Evolutionary conservation across 2,113 vertebrate species (phyloP).

Genomic region (Tachycineta bicolor): DNA sequence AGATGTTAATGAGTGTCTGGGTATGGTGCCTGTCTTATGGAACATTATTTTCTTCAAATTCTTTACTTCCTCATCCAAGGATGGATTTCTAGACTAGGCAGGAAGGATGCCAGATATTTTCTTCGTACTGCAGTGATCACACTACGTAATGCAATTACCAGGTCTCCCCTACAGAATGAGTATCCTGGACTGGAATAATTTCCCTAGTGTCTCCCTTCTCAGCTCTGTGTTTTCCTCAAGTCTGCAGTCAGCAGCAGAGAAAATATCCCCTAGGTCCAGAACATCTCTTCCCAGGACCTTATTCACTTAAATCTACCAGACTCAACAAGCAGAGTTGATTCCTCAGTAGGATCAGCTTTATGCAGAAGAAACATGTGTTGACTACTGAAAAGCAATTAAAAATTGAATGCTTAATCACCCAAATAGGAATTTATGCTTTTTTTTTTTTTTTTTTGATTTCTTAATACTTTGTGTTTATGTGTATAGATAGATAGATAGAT

Average conservation of each 20-base stretch:
- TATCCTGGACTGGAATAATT: not conserved
- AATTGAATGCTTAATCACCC: not conserved
- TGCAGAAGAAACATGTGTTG: not conserved
- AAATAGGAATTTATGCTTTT: not conserved
- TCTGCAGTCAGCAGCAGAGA: not conserved
- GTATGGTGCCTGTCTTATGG: not conserved
- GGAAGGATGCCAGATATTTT: not conserved
- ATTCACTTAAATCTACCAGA: not conserved
- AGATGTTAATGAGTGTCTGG: not conserved
- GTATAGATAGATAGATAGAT: too few relatives aligned
- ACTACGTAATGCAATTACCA: not conserved
- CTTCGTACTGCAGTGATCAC: not conserved
- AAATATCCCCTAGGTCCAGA: not conserved
- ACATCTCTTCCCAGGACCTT: not conserved
- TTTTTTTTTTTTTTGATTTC: not conserved
- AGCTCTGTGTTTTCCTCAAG: not conserved
- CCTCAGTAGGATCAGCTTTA: not conserved
- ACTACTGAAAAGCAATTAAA: not conserved
- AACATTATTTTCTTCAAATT: not conserved
- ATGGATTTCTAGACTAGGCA: not conserved
- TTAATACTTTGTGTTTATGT: not conserved
- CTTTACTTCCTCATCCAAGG: not conserved
- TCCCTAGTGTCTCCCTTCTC: not conserved
- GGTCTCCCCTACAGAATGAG: not conserved
- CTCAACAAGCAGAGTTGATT: not conserved